phyloP scores from a whole-genome alignment of 2,888 invertebrate species.

The Mythimna pallens region DNA sequence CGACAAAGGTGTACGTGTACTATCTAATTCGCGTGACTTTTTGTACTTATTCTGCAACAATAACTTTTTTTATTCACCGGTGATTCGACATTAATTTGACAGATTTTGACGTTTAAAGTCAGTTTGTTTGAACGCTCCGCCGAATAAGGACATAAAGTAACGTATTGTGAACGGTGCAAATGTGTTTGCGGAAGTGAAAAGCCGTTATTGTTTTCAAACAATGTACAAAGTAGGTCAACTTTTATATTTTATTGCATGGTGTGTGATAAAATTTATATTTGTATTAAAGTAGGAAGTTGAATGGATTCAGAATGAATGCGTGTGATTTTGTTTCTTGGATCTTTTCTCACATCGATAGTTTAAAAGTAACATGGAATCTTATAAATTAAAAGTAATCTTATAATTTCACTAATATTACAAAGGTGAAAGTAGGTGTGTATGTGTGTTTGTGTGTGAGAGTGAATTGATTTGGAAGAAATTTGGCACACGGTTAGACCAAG shows the following conservation, averaged over 20 bases:
- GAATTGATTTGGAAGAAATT: too few species aligned
- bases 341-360: too few species aligned
- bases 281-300: not conserved
- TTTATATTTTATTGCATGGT: conserved; percentile 23
- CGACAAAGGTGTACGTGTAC: conserved; percentile 70
- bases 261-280: not conserved
- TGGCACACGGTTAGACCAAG: too few species aligned
- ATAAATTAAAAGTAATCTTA: not conserved
- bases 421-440: not conserved
- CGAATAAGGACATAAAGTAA: conserved; percentile 30
- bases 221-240: conserved; percentile 47
- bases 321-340: too few species aligned
- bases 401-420: too few species aligned
- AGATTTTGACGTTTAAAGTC: conserved; percentile 23
- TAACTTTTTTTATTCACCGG: conserved; percentile 39
- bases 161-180: conserved; percentile 1
- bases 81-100: conserved; percentile 39
- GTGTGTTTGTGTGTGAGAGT: too few species aligned
- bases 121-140: conserved; percentile 25
- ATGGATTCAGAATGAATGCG: not conserved
- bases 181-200: conserved; percentile 24
- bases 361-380: too few species aligned
- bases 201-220: conserved; percentile 21
- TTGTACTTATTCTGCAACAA: conserved; percentile 61
- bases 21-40: conserved; percentile 78